These are phyloP conservation scores for Archilochus colubris DNA, from an alignment of 2,113 vertebrate genomes.

Conservation along the genomic window DNA sequence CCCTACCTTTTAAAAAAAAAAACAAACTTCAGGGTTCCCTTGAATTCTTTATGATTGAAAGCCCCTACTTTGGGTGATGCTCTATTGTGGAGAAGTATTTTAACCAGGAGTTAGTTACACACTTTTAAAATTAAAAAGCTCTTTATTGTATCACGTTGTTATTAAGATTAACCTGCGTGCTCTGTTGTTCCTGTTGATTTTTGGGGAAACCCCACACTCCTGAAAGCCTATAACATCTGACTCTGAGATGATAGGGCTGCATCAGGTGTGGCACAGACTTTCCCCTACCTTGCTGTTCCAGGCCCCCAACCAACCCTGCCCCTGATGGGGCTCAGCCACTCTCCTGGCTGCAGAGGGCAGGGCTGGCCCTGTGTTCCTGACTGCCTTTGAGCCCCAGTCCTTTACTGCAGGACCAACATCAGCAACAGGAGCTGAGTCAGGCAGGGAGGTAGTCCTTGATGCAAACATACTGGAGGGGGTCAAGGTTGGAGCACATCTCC, in stretches of 20 bases:
- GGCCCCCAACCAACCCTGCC: background rate
- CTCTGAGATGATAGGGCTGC: background rate
- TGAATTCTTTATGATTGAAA: background rate
- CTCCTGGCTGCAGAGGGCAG: background rate
- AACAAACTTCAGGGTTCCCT: background rate
- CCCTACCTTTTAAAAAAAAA: background rate
- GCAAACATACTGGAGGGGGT: background rate
- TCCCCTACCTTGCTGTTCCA: fast-evolving
- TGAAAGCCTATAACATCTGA: fast-evolving
- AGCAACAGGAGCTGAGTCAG: background rate
- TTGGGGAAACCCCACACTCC: background rate
- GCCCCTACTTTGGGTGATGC: background rate
- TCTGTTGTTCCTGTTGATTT: background rate
- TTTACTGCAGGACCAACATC: background rate
- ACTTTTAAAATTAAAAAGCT: background rate
- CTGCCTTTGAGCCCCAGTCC: background rate
- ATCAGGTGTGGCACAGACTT: fast-evolving
- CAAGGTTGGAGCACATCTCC: background rate
- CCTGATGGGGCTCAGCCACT: background rate
- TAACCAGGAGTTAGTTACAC: background rate
- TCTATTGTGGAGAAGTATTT: background rate
- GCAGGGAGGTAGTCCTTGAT: background rate
- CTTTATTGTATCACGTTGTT: background rate
- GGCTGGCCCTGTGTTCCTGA: background rate
- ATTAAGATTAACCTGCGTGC: background rate